A percentile compares a stretch with the other conserved stretches of the same genome.
phyloP scores from a whole-genome alignment of 1,140 invertebrate species.

The Ostrea denselamellosa region DNA sequence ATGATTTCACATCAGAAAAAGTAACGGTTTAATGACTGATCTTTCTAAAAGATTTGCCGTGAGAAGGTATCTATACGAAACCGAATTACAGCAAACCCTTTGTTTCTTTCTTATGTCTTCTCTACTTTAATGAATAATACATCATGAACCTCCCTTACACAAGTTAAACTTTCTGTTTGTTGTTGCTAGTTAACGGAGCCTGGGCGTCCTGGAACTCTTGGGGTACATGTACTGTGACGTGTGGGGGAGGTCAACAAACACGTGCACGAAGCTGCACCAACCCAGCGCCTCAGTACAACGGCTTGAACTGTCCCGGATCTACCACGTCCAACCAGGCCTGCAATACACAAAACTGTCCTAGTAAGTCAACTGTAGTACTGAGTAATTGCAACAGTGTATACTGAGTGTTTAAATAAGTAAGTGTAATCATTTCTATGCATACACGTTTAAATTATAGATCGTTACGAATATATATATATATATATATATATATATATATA shows the following conservation, averaged over 20 bases:
- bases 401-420: too few species aligned
- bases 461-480: too few species aligned
- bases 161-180: background rate
- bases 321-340: background rate
- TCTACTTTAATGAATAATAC: background rate
- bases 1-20: background rate
- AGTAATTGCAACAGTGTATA: too few species aligned
- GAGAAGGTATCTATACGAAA: background rate
- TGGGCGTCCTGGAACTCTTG: slow-evolving; percentile 82
- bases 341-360: slow-evolving; percentile 1
- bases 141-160: background rate
- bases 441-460: too few species aligned
- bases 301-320: slow-evolving; percentile 61
- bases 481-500: too few species aligned
- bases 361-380: too few species aligned
- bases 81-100: background rate
- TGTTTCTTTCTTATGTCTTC: background rate
- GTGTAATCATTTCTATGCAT: too few species aligned
- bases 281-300: slow-evolving; percentile 53
- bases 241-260: slow-evolving; percentile 90
- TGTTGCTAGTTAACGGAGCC: slow-evolving; percentile 24
- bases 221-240: slow-evolving; percentile 92
- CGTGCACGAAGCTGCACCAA: slow-evolving; percentile 54
- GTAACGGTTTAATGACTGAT: background rate
- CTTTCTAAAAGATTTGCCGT: background rate